Conservation (phyloP, 92 coral and sea anemone genomes). For the Epizoanthus rinbou region DNA sequence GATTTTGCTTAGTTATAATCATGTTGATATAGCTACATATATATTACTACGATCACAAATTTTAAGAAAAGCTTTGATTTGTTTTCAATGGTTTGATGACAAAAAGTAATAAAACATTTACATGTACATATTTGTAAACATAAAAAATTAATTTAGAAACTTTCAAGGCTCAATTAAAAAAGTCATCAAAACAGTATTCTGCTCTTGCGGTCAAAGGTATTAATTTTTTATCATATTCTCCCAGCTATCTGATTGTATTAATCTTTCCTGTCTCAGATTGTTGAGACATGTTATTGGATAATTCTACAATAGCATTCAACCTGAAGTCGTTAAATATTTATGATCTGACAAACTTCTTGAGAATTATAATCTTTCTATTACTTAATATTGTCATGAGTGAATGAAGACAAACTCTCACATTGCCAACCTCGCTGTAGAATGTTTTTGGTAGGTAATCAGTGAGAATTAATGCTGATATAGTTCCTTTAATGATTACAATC, state of each 20-base stretch:
- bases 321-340: constrained; percentile 23
- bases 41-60: too few relatives aligned
- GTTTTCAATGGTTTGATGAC: too few relatives aligned
- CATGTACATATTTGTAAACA: too few relatives aligned
- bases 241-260: background rate
- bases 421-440: constrained; percentile 17
- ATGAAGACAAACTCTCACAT: constrained; percentile 3
- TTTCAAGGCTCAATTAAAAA: too few relatives aligned
- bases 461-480: background rate
- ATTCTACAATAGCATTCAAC: constrained; percentile 4
- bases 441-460: constrained; percentile 53
- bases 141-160: too few relatives aligned
- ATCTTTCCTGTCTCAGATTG: background rate
- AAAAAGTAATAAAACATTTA: too few relatives aligned
- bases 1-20: too few relatives aligned
- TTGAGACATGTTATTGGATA: background rate
- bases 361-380: background rate
- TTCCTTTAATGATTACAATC: background rate
- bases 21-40: too few relatives aligned
- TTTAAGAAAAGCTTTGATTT: too few relatives aligned
- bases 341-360: background rate
- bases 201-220: background rate
- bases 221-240: background rate
- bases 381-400: background rate
- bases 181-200: background rate